Percentiles rank a stretch among this genome's conserved stretches.
phyloP scores from a whole-genome alignment of 2,888 invertebrate species.

The Polia nebulosa region DNA sequence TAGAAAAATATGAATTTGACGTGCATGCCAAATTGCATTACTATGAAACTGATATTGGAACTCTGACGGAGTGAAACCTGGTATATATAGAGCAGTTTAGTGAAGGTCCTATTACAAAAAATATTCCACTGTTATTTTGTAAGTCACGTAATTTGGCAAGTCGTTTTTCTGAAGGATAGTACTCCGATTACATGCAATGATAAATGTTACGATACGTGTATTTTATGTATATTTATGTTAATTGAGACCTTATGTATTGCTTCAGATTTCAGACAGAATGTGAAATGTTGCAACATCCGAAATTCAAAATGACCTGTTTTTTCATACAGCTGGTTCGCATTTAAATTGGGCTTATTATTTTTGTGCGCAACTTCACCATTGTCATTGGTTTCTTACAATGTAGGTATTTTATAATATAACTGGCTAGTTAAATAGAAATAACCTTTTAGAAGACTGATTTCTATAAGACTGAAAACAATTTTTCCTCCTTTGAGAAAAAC shows the following conservation, averaged over 20 bases:
- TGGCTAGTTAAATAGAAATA: too few relatives aligned
- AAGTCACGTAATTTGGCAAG: slow-evolving; percentile 49
- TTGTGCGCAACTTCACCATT: neutral
- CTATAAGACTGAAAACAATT: too few relatives aligned
- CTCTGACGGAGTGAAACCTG: slow-evolving; percentile 38
- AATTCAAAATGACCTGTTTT: slow-evolving; percentile 28
- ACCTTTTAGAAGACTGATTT: too few relatives aligned
- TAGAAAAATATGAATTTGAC: slow-evolving; percentile 59
- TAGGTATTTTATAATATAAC: too few relatives aligned
- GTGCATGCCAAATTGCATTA: slow-evolving; percentile 58
- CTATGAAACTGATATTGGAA: slow-evolving; percentile 51
- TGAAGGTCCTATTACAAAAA: slow-evolving; percentile 58
- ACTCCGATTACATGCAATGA: slow-evolving; percentile 57
- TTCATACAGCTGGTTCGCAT: neutral
- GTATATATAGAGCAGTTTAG: slow-evolving; percentile 29
- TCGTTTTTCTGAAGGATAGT: slow-evolving; percentile 48
- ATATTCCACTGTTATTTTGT: slow-evolving; percentile 46
- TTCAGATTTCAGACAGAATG: slow-evolving; percentile 47
- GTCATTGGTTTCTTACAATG: neutral
- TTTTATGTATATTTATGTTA: slow-evolving; percentile 60
- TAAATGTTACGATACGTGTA: slow-evolving; percentile 42
- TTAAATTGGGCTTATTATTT: slow-evolving; percentile 1
- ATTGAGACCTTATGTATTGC: slow-evolving; percentile 57
- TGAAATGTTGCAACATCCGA: slow-evolving; percentile 25
- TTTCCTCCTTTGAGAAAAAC: neutral